phyloP scores from a whole-genome alignment of 37 sponge, comb jelly and placozoan genomes.

The Amphimedon queenslandica region DNA sequence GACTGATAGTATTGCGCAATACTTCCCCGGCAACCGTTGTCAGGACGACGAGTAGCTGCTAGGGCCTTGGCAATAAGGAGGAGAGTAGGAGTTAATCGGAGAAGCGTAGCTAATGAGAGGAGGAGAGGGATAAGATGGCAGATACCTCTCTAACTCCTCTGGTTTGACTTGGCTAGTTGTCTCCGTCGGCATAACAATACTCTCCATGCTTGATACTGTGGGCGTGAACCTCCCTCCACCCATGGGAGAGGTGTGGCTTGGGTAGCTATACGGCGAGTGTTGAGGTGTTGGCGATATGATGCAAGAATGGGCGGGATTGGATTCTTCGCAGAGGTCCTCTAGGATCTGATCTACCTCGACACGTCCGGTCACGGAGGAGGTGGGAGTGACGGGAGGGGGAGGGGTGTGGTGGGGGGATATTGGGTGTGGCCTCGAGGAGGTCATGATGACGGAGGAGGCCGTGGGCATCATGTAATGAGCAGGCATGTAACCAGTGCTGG shows the following conservation, averaged over 20 bases:
- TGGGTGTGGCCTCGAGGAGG: constrained; percentile 3
- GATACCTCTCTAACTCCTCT: not conserved
- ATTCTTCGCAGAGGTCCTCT: not conserved
- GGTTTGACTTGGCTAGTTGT: not conserved
- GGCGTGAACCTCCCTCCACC: not conserved
- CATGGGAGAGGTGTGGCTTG: not conserved
- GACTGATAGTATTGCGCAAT: not conserved
- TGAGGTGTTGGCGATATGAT: not conserved
- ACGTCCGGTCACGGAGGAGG: not conserved
- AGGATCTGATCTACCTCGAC: too few relatives aligned
- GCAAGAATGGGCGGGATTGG: not conserved
- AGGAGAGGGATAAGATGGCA: not conserved
- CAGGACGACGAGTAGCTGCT: too few relatives aligned
- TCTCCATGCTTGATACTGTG: not conserved
- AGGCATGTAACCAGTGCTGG: not conserved
- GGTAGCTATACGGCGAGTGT: not conserved
- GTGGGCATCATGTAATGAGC: not conserved
- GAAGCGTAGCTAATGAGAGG: not conserved
- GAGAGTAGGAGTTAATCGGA: too few relatives aligned
- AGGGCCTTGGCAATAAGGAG: too few relatives aligned
- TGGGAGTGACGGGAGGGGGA: constrained; percentile 12
- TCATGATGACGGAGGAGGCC: not conserved
- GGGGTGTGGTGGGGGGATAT: not conserved
- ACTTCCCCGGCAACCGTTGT: too few relatives aligned
- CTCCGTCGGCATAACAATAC: not conserved